Conservation (phyloP, 2,888 invertebrate species). For the Digitonthophagus gazella region DNA sequence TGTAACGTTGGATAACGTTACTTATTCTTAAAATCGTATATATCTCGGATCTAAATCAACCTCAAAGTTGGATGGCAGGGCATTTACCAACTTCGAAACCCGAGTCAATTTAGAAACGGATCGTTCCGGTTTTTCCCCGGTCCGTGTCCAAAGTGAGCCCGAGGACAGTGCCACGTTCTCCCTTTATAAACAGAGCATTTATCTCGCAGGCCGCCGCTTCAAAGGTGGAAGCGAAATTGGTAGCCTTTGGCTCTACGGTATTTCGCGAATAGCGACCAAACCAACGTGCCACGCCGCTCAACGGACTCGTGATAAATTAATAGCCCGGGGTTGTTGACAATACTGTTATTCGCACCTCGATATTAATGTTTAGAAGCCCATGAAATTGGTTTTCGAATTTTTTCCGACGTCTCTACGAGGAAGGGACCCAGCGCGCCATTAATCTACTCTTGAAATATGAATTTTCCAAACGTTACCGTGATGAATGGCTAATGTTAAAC, state of each 20-base stretch:
- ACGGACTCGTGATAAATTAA: constrained; percentile 20
- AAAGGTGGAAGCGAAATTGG: constrained; percentile 20
- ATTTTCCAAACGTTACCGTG: background rate
- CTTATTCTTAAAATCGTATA: too few species aligned
- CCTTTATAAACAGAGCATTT: constrained; percentile 13
- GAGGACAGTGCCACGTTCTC: background rate
- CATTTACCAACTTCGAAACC: background rate
- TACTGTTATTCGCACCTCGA: constrained; percentile 22
- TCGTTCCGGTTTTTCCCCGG: background rate
- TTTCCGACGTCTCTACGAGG: too few species aligned
- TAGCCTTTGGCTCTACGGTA: constrained; percentile 22
- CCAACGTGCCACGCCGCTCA: constrained; percentile 8
- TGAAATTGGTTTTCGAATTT: constrained; percentile 23
- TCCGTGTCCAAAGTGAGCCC: background rate
- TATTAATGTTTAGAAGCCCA: constrained; percentile 23
- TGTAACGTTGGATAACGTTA: too few species aligned
- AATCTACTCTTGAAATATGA: background rate
- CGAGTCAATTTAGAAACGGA: background rate
- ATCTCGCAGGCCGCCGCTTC: constrained; percentile 2
- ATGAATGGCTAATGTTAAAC: background rate
- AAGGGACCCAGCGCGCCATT: background rate
- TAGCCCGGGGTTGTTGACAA: constrained; percentile 23
- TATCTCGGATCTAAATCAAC: background rate
- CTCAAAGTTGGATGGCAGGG: background rate
- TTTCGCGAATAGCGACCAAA: constrained; percentile 20